Conservation (phyloP, 2,113 vertebrate species). For the Tonatia bakeri region DNA sequence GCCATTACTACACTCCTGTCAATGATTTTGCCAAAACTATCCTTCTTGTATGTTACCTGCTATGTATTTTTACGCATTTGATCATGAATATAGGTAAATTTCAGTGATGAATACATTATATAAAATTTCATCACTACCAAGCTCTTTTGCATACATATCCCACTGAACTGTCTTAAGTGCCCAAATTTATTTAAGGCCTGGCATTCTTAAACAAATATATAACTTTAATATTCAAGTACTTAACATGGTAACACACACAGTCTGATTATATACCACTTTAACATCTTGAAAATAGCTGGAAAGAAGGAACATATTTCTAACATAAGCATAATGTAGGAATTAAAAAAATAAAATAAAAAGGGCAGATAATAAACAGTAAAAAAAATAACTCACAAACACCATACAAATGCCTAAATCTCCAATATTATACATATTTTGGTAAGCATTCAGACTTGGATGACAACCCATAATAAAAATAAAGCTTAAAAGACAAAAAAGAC, state of each 20-base stretch:
- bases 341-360: neutral
- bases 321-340: neutral
- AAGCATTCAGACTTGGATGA: slow-evolving; percentile 28
- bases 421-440: slow-evolving; percentile 8
- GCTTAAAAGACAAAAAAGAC: neutral
- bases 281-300: slow-evolving; percentile 17
- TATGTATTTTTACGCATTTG: neutral
- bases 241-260: neutral
- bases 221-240: slow-evolving; percentile 23
- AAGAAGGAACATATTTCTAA: slow-evolving; percentile 15
- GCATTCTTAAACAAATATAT: neutral
- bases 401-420: slow-evolving; percentile 21
- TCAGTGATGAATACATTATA: neutral
- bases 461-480: slow-evolving; percentile 6
- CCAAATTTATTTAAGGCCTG: slow-evolving; percentile 17
- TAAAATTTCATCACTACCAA: neutral
- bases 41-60: neutral
- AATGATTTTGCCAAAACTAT: neutral
- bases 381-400: neutral
- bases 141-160: neutral
- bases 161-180: neutral
- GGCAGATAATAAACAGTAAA: neutral
- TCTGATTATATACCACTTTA: slow-evolving; percentile 23
- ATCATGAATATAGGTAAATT: slow-evolving; percentile 18
- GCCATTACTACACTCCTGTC: neutral